phyloP scores from a whole-genome alignment of 2,113 vertebrate genomes.

The Bungarus multicinctus region DNA sequence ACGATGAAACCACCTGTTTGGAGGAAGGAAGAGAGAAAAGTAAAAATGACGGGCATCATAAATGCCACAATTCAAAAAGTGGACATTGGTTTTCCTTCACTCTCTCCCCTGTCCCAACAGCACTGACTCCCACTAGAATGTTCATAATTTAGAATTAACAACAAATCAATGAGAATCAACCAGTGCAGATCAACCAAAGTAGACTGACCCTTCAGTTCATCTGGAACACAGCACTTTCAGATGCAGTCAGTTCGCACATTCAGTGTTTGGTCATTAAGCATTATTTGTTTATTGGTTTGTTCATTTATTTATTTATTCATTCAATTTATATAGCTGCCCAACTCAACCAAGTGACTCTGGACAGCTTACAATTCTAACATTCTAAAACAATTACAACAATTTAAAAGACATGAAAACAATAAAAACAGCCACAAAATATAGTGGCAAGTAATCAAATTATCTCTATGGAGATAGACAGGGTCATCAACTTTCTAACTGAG shows the following conservation, averaged over 20 bases:
- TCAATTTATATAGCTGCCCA: background rate
- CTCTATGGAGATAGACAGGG: background rate
- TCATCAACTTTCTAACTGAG: background rate
- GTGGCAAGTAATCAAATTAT: background rate
- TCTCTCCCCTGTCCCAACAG: background rate
- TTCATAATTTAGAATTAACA: background rate
- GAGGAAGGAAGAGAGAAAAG: background rate
- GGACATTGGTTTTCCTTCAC: too few species aligned
- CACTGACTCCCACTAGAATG: background rate
- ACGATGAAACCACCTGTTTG: conserved; percentile 92
- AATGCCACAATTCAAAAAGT: background rate
- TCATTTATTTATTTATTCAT: background rate
- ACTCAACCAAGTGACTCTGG: background rate
- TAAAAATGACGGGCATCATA: background rate
- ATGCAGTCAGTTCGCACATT: background rate
- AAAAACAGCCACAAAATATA: background rate
- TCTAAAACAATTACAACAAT: background rate
- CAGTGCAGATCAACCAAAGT: background rate
- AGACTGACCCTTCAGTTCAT: background rate
- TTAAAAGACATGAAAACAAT: background rate
- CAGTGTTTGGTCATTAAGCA: background rate
- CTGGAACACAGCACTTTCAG: background rate
- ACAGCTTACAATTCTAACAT: background rate
- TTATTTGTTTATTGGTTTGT: background rate
- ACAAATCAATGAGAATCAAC: background rate